Percentiles rank a stretch among this genome's conserved stretches.
phyloP scores from a whole-genome alignment of 2,113 vertebrate species.

The Apteryx owenii region DNA sequence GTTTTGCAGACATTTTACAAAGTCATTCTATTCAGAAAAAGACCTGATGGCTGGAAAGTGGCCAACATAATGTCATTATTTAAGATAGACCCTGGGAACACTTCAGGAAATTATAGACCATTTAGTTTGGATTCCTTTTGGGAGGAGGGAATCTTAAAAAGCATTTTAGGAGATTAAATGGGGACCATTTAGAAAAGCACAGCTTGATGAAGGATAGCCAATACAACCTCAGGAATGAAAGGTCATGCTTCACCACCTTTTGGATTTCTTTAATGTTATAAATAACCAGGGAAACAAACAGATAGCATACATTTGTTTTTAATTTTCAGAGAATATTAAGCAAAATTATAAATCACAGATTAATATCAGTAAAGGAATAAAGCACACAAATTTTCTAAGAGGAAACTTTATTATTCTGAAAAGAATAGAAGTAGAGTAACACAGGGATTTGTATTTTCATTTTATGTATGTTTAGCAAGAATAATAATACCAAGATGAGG shows the following conservation, averaged over 20 bases:
- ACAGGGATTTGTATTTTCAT: not conserved
- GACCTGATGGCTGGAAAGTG: slow-evolving; percentile 70
- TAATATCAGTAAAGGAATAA: slow-evolving; percentile 6
- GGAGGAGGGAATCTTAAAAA: slow-evolving; percentile 78
- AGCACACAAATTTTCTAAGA: not conserved
- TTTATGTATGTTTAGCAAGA: slow-evolving; percentile 7
- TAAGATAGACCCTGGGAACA: slow-evolving; percentile 77
- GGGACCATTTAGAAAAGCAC: slow-evolving; percentile 76
- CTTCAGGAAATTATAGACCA: slow-evolving; percentile 83
- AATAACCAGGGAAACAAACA: slow-evolving; percentile 69
- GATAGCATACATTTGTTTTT: slow-evolving; percentile 44
- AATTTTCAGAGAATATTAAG: slow-evolving; percentile 48
- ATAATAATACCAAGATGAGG: not conserved
- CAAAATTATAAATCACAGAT: slow-evolving; percentile 28
- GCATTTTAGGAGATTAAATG: slow-evolving; percentile 82
- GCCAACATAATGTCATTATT: slow-evolving; percentile 80
- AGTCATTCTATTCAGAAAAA: slow-evolving; percentile 72
- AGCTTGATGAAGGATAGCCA: slow-evolving; percentile 79
- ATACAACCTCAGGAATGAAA: slow-evolving; percentile 71
- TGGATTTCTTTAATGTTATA: slow-evolving; percentile 73
- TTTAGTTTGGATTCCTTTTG: slow-evolving; percentile 79
- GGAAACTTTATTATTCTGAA: slow-evolving; percentile 33
- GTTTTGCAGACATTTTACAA: slow-evolving; percentile 74
- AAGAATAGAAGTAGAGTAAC: slow-evolving; percentile 19
- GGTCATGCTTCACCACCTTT: slow-evolving; percentile 72